phyloP scores from a whole-genome alignment of 2,113 vertebrate species.

The Nyctereutes procyonoides region DNA sequence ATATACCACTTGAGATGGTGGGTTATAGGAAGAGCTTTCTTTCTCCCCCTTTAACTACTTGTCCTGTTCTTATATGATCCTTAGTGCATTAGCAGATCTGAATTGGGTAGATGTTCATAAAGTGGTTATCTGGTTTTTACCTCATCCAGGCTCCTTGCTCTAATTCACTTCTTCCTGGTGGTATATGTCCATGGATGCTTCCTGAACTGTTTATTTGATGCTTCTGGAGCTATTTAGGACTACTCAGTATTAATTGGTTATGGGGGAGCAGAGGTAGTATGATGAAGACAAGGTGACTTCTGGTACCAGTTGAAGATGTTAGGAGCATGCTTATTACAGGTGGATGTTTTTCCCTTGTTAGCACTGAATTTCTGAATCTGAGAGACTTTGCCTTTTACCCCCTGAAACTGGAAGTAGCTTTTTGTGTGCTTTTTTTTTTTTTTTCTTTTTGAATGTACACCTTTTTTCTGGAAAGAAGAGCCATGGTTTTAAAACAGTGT shows the following conservation, averaged over 20 bases:
- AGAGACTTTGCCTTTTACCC: background rate
- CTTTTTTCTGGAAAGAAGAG: background rate
- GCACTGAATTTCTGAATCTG: background rate
- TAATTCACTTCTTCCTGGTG: background rate
- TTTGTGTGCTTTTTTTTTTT: background rate
- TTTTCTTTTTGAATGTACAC: background rate
- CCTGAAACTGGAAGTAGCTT: background rate
- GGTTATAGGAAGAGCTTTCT: background rate
- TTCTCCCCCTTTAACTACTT: background rate
- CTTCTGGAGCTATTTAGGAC: background rate
- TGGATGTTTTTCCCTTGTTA: background rate
- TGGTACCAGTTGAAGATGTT: background rate
- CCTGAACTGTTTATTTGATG: background rate
- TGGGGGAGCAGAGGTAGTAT: background rate
- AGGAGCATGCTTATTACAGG: background rate
- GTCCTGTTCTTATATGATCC: background rate
- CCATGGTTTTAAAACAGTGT: background rate
- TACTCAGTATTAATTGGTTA: background rate
- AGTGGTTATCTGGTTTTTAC: background rate
- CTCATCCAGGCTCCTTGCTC: background rate
- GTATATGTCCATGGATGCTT: background rate
- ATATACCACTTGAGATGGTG: background rate
- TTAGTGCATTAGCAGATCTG: background rate
- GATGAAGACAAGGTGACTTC: background rate
- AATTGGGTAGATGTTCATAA: background rate